These are phyloP conservation scores for Odontamblyopus rebecca DNA, from an alignment of 2,797 vertebrate species.

Conservation along the genomic window DNA sequence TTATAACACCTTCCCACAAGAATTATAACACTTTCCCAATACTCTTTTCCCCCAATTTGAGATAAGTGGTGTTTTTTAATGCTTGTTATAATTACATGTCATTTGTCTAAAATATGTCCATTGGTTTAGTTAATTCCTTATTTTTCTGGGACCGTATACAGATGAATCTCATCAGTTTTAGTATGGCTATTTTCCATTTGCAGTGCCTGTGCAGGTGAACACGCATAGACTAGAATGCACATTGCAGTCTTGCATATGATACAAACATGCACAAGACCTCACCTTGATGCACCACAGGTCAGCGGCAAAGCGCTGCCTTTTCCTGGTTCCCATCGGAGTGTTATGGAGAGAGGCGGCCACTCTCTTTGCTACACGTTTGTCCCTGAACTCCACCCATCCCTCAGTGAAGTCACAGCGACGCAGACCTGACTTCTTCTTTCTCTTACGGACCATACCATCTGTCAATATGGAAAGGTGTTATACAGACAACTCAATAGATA, in stretches of 20 bases:
- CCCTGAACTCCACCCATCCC: conserved; percentile 91
- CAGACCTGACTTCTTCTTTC: conserved; percentile 75
- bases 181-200: too few species aligned
- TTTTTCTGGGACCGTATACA: too few species aligned
- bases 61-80: too few species aligned
- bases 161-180: too few species aligned
- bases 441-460: conserved; percentile 77
- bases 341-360: conserved; percentile 84
- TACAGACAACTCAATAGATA: neutral
- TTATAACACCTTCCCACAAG: too few species aligned
- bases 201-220: too few species aligned
- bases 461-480: neutral
- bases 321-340: conserved; percentile 82
- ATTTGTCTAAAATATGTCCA: too few species aligned
- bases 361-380: conserved; percentile 85
- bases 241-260: neutral
- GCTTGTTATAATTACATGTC: too few species aligned
- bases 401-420: conserved; percentile 80
- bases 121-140: too few species aligned
- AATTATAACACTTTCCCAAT: too few species aligned
- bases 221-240: too few species aligned
- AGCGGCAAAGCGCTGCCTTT: conserved; percentile 76
- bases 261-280: neutral
- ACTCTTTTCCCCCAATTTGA: too few species aligned
- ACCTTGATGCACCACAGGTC: conserved; percentile 92